A percentile compares a stretch with the other conserved stretches of the same genome.
Conservation (phyloP, 2,113 vertebrate genomes). For the Prietella phreatophila region DNA sequence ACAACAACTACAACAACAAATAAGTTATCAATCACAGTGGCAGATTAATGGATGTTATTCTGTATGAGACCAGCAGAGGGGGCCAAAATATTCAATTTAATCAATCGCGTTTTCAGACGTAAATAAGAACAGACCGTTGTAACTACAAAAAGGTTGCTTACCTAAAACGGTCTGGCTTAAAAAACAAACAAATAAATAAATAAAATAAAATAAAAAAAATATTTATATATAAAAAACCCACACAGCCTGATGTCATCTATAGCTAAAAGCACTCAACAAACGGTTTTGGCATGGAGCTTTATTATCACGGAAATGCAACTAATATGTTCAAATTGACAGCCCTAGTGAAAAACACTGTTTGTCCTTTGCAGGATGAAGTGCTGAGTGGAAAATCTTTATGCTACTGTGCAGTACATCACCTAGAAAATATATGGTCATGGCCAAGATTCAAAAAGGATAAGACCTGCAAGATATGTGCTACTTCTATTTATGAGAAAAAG, state of each 20-base stretch:
- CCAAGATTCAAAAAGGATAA: not conserved
- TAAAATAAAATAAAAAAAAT: too few relatives aligned
- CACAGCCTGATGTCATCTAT: too few relatives aligned
- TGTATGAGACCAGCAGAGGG: conserved; percentile 36
- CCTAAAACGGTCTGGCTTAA: not conserved
- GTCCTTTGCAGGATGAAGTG: not conserved
- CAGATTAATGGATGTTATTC: conserved; percentile 21
- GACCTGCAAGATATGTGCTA: not conserved
- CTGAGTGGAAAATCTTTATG: not conserved
- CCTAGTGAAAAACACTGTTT: not conserved
- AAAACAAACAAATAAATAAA: not conserved
- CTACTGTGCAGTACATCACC: not conserved
- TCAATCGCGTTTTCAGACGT: not conserved
- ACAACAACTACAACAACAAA: not conserved
- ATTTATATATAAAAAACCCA: too few relatives aligned
- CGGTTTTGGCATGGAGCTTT: not conserved
- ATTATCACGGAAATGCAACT: not conserved
- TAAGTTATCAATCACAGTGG: not conserved
- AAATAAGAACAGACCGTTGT: not conserved
- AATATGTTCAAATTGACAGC: not conserved
- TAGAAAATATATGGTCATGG: not conserved
- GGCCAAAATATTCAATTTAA: not conserved
- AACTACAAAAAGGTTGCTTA: not conserved
- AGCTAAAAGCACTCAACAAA: not conserved
- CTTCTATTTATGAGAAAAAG: not conserved